Conservation (phyloP, 1,140 invertebrate genomes). For the Drosophila pandora region DNA sequence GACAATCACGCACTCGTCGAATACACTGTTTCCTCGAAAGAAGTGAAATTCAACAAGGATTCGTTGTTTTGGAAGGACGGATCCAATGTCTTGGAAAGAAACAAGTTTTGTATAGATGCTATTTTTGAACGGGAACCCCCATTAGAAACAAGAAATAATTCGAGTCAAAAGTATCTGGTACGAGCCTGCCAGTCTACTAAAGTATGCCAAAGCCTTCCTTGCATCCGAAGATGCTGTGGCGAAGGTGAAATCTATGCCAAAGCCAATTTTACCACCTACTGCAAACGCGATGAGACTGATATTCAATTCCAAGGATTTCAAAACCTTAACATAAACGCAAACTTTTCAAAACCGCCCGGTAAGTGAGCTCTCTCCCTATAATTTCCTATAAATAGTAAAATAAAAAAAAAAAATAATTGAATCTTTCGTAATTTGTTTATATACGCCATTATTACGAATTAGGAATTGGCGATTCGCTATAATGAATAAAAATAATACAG, state of each 20-base stretch:
- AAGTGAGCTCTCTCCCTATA: too few species aligned
- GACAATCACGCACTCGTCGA: constrained; percentile 22
- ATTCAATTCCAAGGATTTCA: constrained; percentile 25
- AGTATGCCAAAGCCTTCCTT: constrained; percentile 18
- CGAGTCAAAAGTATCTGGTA: constrained; percentile 12
- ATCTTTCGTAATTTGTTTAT: constrained; percentile 1
- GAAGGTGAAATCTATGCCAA: constrained; percentile 38
- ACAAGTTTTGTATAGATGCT: constrained; percentile 23
- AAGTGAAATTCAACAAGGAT: constrained; percentile 12
- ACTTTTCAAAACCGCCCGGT: constrained; percentile 31
- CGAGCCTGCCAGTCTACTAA: constrained; percentile 14
- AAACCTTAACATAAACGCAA: constrained; percentile 32
- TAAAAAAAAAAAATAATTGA: not conserved
- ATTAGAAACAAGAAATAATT: not conserved
- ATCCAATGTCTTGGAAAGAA: not conserved
- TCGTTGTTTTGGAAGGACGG: constrained; percentile 26
- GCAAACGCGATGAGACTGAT: constrained; percentile 23
- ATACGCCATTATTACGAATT: constrained; percentile 4
- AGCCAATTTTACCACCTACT: constrained; percentile 27
- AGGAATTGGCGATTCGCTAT: not conserved
- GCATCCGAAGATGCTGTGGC: constrained; percentile 26
- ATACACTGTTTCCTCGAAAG: constrained; percentile 10
- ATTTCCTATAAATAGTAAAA: not conserved
- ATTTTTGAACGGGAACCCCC: constrained; percentile 3
- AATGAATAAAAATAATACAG: not conserved